phyloP scores from a whole-genome alignment of 2,113 vertebrate genomes.

The Pteropus alecto region DNA sequence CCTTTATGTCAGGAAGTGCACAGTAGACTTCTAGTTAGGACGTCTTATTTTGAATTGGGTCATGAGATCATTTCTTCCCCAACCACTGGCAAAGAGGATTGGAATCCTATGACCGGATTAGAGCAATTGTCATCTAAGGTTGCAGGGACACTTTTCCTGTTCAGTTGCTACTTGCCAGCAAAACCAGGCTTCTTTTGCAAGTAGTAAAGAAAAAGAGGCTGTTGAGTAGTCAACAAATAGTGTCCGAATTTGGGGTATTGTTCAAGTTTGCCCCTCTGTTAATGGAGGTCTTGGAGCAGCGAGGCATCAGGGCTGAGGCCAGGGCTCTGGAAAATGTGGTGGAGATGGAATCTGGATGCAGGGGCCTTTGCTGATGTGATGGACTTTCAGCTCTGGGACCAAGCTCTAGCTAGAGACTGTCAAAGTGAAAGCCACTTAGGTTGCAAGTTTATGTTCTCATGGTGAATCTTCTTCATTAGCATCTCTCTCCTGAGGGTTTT shows the following conservation, averaged over 20 bases:
- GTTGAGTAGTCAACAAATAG: background rate
- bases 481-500: background rate
- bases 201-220: background rate
- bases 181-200: background rate
- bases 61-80: slow-evolving; percentile 22
- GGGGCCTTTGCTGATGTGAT: background rate
- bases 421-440: background rate
- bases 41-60: background rate
- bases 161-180: background rate
- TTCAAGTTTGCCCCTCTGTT: background rate
- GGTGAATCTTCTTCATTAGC: background rate
- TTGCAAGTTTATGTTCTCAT: background rate
- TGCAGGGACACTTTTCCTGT: background rate
- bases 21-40: background rate
- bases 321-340: background rate
- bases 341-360: background rate
- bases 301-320: background rate
- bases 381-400: background rate
- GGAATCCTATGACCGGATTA: background rate
- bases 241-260: background rate
- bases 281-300: background rate
- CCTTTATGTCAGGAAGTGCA: background rate
- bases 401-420: background rate
- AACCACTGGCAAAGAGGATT: background rate
- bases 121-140: background rate